phyloP scores from a whole-genome alignment of 1,140 invertebrate genomes.

The Pseudomyrmex concolor region DNA sequence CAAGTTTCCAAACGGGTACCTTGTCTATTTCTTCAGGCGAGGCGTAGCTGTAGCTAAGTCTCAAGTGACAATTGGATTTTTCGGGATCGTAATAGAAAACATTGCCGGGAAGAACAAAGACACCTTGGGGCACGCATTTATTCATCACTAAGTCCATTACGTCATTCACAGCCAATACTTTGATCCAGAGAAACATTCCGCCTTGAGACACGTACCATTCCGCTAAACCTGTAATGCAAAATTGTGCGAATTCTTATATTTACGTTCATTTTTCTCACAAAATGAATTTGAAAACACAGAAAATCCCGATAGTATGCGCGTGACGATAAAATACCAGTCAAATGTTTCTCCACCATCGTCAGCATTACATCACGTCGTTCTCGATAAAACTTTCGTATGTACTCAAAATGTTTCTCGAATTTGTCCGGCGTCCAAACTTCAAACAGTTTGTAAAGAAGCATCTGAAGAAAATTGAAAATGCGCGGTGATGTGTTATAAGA shows the following conservation, averaged over 20 bases:
- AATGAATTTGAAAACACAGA: not conserved
- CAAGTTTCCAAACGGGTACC: conserved; percentile 74
- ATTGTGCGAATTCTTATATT: not conserved
- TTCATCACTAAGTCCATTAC: conserved; percentile 84
- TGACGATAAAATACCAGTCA: conserved; percentile 81
- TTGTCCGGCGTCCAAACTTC: conserved; percentile 84
- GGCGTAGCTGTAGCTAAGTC: conserved; percentile 85
- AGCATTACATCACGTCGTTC: conserved; percentile 85
- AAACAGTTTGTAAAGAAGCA: conserved; percentile 85
- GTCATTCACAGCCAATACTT: conserved; percentile 83
- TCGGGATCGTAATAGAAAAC: conserved; percentile 83
- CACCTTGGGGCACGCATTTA: conserved; percentile 82
- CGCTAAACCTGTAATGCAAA: conserved; percentile 83
- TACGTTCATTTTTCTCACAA: not conserved
- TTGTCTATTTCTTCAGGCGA: conserved; percentile 85
- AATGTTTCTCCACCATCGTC: conserved; percentile 84
- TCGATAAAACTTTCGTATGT: conserved; percentile 85
- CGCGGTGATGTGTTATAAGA: not conserved
- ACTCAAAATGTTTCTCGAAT: conserved; percentile 84
- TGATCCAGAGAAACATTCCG: conserved; percentile 88
- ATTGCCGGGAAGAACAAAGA: conserved; percentile 85
- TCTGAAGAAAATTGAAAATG: conserved; percentile 76
- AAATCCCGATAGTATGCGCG: not conserved
- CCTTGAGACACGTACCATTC: conserved; percentile 86
- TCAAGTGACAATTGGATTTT: conserved; percentile 83